phyloP scores from a whole-genome alignment of 2,888 invertebrate species.

The Epinotia demarniana region DNA sequence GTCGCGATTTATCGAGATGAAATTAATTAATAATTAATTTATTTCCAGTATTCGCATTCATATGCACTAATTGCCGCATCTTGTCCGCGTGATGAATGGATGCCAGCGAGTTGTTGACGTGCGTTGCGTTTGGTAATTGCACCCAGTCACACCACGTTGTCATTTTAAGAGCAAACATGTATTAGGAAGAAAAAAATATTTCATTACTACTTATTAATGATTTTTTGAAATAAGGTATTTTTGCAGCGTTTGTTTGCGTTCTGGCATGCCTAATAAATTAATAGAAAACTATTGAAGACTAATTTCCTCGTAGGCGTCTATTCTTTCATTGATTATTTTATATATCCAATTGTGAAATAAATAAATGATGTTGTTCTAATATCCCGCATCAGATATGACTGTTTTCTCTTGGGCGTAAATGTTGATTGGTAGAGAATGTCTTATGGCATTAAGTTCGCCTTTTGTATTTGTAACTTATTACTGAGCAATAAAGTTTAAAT shows the following conservation, averaged over 20 bases:
- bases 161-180: slow-evolving; percentile 5
- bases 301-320: too few species aligned
- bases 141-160: neutral
- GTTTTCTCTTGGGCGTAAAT: too few species aligned
- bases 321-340: too few species aligned
- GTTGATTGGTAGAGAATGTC: too few species aligned
- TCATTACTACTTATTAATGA: too few species aligned
- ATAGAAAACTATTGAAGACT: too few species aligned
- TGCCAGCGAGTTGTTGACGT: slow-evolving; percentile 15
- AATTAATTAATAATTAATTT: slow-evolving; percentile 20
- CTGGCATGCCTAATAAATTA: neutral
- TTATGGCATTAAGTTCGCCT: too few species aligned
- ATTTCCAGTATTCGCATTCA: slow-evolving; percentile 11
- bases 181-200: neutral
- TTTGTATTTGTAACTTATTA: too few species aligned
- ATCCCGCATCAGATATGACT: too few species aligned
- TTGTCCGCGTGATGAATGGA: slow-evolving; percentile 38
- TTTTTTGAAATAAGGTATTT: neutral
- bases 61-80: slow-evolving; percentile 35
- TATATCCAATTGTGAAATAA: too few species aligned
- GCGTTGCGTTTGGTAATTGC: slow-evolving; percentile 34
- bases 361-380: too few species aligned
- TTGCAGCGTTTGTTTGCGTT: neutral
- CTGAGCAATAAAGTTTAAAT: too few species aligned
- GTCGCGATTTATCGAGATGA: neutral